phyloP scores from a whole-genome alignment of 2,888 invertebrate genomes.

The Labia minor region DNA sequence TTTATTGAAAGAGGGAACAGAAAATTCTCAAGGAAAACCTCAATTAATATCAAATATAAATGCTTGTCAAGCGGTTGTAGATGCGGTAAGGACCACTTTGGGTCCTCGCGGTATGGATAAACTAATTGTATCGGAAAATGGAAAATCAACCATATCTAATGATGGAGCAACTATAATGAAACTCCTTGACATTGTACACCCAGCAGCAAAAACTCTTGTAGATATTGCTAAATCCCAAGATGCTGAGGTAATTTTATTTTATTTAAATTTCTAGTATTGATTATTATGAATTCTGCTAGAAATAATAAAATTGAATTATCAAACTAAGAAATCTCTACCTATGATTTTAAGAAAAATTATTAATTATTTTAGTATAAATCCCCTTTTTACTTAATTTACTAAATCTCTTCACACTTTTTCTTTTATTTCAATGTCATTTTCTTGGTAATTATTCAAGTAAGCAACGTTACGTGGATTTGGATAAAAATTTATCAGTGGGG shows the following conservation, averaged over 20 bases:
- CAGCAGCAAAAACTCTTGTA: conserved; percentile 93
- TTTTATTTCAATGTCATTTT: no score
- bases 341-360: no score
- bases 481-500: no score
- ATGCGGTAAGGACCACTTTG: conserved; percentile 92
- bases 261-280: not conserved
- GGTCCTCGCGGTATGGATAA: conserved; percentile 99
- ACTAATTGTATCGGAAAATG: conserved; percentile 79
- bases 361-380: not conserved
- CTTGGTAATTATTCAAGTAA: no score
- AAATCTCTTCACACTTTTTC: no score
- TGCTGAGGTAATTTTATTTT: conserved; percentile 61
- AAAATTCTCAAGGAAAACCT: conserved; percentile 87
- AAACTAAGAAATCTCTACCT: no score
- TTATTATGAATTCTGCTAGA: not conserved
- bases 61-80: conserved; percentile 90
- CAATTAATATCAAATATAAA: conserved; percentile 95
- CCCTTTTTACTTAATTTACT: no score
- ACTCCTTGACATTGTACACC: conserved; percentile 93
- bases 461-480: no score
- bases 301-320: no score
- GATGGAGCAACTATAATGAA: conserved; percentile 99
- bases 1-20: conserved; percentile 94
- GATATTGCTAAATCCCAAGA: conserved; percentile 99
- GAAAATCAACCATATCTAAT: conserved; percentile 94